Percentiles rank a stretch among this genome's conserved stretches.
Conservation (phyloP, 2,888 invertebrate genomes). For the Sepiola atlantica region DNA sequence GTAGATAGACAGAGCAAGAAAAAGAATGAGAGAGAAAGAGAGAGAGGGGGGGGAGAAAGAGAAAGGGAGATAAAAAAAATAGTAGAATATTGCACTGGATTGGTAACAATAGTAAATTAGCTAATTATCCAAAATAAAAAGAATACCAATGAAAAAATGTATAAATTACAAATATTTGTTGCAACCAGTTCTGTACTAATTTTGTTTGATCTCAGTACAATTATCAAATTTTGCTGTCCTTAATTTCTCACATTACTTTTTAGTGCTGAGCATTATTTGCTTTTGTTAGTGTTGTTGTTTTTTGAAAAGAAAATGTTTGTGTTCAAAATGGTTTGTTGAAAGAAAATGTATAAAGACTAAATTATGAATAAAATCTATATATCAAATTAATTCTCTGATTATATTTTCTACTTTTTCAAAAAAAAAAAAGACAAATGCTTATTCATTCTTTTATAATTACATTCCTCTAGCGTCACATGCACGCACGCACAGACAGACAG, state of each 20-base stretch:
- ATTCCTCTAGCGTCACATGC: neutral
- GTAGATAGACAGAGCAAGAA: too few species aligned
- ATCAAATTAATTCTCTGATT: neutral
- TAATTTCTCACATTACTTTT: neutral
- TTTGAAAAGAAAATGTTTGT: too few species aligned
- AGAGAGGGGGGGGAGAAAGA: too few species aligned
- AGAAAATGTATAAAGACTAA: neutral
- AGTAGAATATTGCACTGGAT: too few species aligned
- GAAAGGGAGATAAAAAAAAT: too few species aligned
- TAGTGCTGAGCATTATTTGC: neutral
- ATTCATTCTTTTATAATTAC: neutral
- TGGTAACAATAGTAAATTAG: too few species aligned
- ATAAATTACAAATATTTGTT: neutral
- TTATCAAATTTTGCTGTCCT: neutral
- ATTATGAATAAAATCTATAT: neutral
- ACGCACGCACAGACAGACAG: neutral
- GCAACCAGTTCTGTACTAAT: neutral
- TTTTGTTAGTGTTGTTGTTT: neutral
- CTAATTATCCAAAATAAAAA: too few species aligned
- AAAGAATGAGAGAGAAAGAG: too few species aligned
- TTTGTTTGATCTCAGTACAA: neutral
- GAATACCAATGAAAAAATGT: too few species aligned
- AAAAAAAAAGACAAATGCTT: too few species aligned
- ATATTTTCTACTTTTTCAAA: neutral
- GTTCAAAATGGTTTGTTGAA: neutral